Evolutionary conservation across 2,888 invertebrate species (phyloP).

Genomic region (Drosophila merina): DNA sequence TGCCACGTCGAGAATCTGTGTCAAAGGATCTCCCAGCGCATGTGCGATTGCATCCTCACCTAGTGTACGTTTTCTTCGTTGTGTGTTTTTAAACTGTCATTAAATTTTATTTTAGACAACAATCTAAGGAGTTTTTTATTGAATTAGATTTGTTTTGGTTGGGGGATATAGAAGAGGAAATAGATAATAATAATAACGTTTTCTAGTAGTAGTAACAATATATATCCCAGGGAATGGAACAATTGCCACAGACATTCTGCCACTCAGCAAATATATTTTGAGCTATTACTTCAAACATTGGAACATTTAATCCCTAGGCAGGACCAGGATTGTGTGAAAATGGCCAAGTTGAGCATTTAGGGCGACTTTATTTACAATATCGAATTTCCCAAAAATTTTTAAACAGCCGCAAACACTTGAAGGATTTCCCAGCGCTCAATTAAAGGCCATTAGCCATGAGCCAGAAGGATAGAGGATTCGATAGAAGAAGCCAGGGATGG

Average conservation of each 20-base stretch:
- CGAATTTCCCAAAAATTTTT: constrained; percentile 63
- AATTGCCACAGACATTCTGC: constrained; percentile 45
- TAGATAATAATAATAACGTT: neutral
- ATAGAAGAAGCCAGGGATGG: neutral
- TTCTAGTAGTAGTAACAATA: neutral
- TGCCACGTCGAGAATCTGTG: constrained; percentile 7
- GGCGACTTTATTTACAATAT: constrained; percentile 71
- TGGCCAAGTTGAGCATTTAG: constrained; percentile 34
- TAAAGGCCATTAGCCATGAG: constrained; percentile 72
- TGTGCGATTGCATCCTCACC: constrained; percentile 16
- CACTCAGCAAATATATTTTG: constrained; percentile 54
- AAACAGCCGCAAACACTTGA: constrained; percentile 79
- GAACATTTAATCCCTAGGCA: constrained; percentile 13
- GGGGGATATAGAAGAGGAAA: neutral
- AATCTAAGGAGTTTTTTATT: neutral
- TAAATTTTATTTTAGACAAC: neutral
- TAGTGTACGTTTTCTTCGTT: neutral
- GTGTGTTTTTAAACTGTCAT: neutral
- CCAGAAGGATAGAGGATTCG: neutral
- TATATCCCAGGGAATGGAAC: neutral
- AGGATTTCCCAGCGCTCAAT: constrained; percentile 77
- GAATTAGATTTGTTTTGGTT: neutral
- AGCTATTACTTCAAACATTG: constrained; percentile 12
- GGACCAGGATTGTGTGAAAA: constrained; percentile 19
- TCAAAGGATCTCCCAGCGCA: constrained; percentile 8